Evolutionary conservation across 2,113 vertebrate genomes (phyloP).

Genomic region (Scopus umbretta): DNA sequence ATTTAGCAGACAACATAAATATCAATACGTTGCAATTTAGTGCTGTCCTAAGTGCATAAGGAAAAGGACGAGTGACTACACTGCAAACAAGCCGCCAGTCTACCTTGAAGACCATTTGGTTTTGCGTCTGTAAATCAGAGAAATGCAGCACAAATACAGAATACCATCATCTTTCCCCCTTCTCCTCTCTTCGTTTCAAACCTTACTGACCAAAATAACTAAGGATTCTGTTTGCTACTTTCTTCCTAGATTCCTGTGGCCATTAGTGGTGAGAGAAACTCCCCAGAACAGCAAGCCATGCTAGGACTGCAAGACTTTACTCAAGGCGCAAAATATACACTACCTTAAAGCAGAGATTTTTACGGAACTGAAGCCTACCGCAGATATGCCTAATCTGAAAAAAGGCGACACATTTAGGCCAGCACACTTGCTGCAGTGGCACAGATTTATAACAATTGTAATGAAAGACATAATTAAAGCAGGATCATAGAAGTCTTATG

Average conservation of each 20-base stretch:
- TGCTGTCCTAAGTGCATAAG: neutral
- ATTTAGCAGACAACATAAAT: neutral
- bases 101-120: neutral
- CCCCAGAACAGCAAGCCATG: neutral
- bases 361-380: slow-evolving; percentile 11
- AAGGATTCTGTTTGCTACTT: neutral
- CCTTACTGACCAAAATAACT: neutral
- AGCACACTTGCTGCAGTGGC: slow-evolving; percentile 6
- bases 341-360: slow-evolving; percentile 3
- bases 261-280: neutral
- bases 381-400: slow-evolving; percentile 40
- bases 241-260: neutral
- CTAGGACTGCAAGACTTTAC: neutral
- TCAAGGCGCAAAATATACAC: neutral
- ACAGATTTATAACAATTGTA: slow-evolving; percentile 56
- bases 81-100: neutral
- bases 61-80: neutral
- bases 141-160: neutral
- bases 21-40: neutral
- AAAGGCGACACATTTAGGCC: slow-evolving; percentile 43
- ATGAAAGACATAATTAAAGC: slow-evolving; percentile 63
- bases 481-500: slow-evolving; percentile 36
- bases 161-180: neutral
- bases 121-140: neutral
- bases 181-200: neutral